Base-by-base conservation (phyloP, 2,888 invertebrate species). In the Melieria omissa region DNA sequence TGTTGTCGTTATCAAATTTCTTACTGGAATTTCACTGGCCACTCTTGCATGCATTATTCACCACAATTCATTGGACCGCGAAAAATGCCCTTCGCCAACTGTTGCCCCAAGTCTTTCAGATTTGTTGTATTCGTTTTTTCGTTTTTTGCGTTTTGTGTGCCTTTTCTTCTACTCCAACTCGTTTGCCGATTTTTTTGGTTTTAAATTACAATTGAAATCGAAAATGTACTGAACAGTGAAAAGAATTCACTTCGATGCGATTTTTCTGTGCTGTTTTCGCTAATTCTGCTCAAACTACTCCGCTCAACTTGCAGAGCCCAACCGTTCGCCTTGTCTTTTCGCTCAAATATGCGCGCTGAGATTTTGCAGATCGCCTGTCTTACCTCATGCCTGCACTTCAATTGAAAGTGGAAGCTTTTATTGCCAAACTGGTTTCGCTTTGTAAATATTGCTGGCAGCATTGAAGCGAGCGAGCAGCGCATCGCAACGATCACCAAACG, bases 261-360 rank as follows among this genome's bases (percentile, higher is more conserved):
- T 62, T 62, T 58, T 55, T 58, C 7, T 29, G 16, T 49, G 46
- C 8, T 52, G n/a, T 54, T 54, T 6, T 8, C 5, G 12, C 45
- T 54, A 12, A 55, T 65, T 44, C 14, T 14, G 42, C 12, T 41
- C 29, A 44, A 55, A 29, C 16, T 29, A 61, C 16, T 44, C 16
- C 60, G 60, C 16, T 67, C 12, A 52, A 14, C 10, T 78, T 72
- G 76, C 76, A 75, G 62, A 69, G 70, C 72, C 76, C 76, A 78
- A 83, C 83, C 83, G 84, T 81, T 83, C 83, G 81, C 84, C 76
- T 80, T 74, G 81, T 82, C 81, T 82, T 79, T 80, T 81, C 83
- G 84, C 82, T 83, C 82, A 81, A 77, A 82, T 83, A 80, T 83
- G 84, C 75, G 71, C 74, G 77, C 76, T 76, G 77, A 74, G 75